Percentiles rank a stretch among this genome's conserved stretches.
Conservation (phyloP, 1,140 invertebrate genomes). For the Papilio glaucus region DNA sequence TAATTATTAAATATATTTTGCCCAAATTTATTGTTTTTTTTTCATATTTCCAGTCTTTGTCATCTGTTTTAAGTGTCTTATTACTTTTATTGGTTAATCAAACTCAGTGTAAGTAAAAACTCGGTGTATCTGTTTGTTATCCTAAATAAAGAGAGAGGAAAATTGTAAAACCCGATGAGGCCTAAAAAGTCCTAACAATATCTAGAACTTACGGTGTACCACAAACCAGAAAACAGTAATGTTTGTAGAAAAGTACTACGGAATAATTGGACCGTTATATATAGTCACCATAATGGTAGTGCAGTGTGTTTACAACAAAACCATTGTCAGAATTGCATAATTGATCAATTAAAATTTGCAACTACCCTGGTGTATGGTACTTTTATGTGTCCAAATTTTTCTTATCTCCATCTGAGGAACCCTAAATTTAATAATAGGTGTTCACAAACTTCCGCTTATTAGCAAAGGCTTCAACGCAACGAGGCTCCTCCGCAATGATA, state of each 20-base stretch:
- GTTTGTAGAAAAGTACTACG: neutral
- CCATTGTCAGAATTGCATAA: neutral
- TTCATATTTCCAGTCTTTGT: too few species aligned
- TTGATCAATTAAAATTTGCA: neutral
- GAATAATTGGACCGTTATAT: neutral
- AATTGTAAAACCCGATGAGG: too few species aligned
- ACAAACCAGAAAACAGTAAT: neutral
- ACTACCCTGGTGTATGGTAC: neutral
- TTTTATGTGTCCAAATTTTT: conserved; percentile 27
- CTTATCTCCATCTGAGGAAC: conserved; percentile 23
- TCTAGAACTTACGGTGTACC: too few species aligned
- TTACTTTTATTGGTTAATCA: too few species aligned
- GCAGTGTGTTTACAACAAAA: neutral
- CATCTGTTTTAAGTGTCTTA: too few species aligned
- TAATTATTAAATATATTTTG: too few species aligned
- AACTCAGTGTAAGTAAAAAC: too few species aligned
- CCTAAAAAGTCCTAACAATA: too few species aligned
- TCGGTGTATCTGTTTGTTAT: too few species aligned
- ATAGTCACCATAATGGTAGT: neutral
- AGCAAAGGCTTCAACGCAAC: conserved; percentile 36
- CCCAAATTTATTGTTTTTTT: too few species aligned
- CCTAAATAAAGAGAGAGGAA: too few species aligned
- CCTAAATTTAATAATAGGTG: conserved; percentile 31
- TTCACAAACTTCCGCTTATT: conserved; percentile 44
- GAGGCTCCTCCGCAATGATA: conserved; percentile 40